A percentile compares a stretch with the other conserved stretches of the same genome.
Evolutionary conservation across 2,797 vertebrate species (phyloP).

Genomic region (Manis crassicaudata): DNA sequence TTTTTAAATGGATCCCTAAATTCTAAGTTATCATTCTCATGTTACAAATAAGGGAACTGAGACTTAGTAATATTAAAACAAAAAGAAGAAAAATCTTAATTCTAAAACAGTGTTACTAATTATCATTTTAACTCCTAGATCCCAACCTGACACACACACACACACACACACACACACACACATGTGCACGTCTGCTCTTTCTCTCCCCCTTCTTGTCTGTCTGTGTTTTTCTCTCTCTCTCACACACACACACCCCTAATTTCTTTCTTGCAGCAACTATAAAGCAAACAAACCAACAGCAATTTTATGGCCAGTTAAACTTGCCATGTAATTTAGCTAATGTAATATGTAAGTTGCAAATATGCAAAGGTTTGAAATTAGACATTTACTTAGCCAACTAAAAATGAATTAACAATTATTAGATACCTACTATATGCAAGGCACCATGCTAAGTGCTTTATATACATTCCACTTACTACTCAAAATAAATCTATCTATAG

Average conservation of each 20-base stretch:
- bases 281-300: not conserved
- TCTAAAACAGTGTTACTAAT: not conserved
- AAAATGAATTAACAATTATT: not conserved
- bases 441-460: not conserved
- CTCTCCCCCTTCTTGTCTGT: not conserved
- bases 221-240: not conserved
- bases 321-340: not conserved
- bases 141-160: not conserved
- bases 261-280: not conserved
- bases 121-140: not conserved
- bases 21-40: not conserved
- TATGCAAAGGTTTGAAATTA: not conserved
- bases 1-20: not conserved
- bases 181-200: too few relatives aligned
- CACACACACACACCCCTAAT: not conserved
- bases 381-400: not conserved
- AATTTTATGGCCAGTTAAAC: not conserved
- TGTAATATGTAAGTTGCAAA: not conserved
- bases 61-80: not conserved
- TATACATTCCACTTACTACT: not conserved
- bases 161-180: too few relatives aligned
- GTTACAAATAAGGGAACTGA: not conserved
- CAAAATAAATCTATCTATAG: not conserved
- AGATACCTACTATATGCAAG: not conserved
- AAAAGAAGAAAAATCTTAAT: not conserved